phyloP scores from a whole-genome alignment of 2,797 vertebrate species.

The Limosa lapponica region DNA sequence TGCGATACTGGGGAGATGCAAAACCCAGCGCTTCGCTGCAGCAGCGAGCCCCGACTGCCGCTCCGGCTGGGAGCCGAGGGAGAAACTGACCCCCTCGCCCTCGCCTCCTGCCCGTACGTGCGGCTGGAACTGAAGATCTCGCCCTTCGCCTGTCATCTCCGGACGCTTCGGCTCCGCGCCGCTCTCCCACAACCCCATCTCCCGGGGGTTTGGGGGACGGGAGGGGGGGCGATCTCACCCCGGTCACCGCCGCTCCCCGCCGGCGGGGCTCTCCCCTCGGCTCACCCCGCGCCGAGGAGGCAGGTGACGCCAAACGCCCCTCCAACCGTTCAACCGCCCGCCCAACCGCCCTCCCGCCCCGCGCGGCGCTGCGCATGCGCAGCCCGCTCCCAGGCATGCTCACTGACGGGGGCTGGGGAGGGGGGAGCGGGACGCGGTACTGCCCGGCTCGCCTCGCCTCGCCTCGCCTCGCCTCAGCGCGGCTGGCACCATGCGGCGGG shows the following conservation, averaged over 20 bases:
- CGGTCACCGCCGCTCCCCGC: accelerated
- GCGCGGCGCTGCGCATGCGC: slow-evolving; percentile 9
- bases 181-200: accelerated
- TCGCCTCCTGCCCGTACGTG: not conserved
- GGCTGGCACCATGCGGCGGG: slow-evolving; percentile 68
- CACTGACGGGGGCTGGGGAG: slow-evolving; percentile 27
- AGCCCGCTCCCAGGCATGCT: slow-evolving; percentile 54
- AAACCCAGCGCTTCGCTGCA: not conserved
- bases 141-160: not conserved
- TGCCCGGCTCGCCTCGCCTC: not conserved
- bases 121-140: not conserved
- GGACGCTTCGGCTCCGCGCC: not conserved
- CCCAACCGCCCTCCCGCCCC: not conserved
- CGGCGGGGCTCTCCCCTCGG: accelerated
- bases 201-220: not conserved
- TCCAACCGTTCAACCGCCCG: not conserved
- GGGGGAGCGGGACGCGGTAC: not conserved
- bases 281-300: not conserved
- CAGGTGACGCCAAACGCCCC: not conserved
- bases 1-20: accelerated
- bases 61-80: not conserved
- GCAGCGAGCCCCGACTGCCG: not conserved
- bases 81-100: accelerated
- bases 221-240: not conserved
- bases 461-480: not conserved